These are phyloP conservation scores for Neomonachus schauinslandi DNA, from an alignment of 2,113 vertebrate species.

Conservation along the genomic window DNA sequence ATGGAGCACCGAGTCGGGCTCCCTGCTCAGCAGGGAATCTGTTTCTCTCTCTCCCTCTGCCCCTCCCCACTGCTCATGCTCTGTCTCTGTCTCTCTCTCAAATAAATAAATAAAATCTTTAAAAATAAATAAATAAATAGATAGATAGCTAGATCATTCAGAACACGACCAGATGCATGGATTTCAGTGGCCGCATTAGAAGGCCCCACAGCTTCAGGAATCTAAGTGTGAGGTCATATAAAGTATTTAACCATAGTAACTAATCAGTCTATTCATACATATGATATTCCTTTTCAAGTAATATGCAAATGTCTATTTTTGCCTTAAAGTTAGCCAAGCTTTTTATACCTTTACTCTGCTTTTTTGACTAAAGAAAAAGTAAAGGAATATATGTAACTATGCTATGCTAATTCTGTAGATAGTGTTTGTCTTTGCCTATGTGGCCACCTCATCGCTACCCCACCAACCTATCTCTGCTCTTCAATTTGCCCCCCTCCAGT, in stretches of 20 bases:
- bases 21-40: background rate
- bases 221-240: background rate
- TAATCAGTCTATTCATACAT: background rate
- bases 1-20: background rate
- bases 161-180: background rate
- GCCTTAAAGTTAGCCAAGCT: background rate
- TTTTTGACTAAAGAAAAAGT: background rate
- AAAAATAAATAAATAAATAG: too few species aligned
- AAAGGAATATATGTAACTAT: background rate
- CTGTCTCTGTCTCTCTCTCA: background rate
- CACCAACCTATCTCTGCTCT: background rate
- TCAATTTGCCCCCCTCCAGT: background rate
- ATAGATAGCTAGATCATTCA: background rate
- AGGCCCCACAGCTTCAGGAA: background rate
- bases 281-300: background rate
- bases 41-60: background rate
- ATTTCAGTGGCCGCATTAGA: background rate
- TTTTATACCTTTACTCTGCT: background rate
- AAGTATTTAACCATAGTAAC: background rate
- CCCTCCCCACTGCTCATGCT: background rate
- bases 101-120: background rate
- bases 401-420: background rate
- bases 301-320: background rate
- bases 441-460: background rate
- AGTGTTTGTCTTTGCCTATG: background rate